phyloP scores from a whole-genome alignment of 2,113 vertebrate genomes.

The Hydrolagus affinis region DNA sequence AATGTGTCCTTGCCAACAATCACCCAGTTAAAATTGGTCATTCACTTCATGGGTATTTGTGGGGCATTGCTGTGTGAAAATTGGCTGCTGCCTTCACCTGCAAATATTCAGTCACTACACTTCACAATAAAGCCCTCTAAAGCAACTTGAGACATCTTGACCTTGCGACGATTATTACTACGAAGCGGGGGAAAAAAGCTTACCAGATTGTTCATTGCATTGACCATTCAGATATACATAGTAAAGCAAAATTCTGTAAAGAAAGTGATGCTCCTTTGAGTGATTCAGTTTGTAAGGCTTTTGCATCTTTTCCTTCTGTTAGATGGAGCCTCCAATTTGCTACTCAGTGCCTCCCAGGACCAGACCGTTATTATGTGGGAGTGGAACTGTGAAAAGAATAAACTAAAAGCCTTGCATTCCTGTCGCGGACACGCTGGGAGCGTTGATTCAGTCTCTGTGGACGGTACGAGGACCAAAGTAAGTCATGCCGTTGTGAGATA shows the following conservation, averaged over 20 bases:
- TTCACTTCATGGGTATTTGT: too few species aligned
- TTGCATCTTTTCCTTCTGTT: constrained; percentile 33
- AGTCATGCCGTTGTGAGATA: constrained; percentile 33
- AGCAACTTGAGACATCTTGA: too few species aligned
- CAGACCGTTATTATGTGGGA: constrained; percentile 90
- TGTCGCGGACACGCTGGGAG: constrained; percentile 86
- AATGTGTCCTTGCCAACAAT: too few species aligned
- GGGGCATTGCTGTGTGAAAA: too few species aligned
- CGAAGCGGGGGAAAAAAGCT: neutral
- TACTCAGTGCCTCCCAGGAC: constrained; percentile 88
- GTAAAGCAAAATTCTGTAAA: too few species aligned
- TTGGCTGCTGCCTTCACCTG: too few species aligned
- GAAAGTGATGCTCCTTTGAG: neutral
- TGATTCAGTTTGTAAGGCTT: neutral
- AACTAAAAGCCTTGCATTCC: constrained; percentile 79
- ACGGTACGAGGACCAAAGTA: constrained; percentile 76
- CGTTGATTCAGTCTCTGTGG: constrained; percentile 73
- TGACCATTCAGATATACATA: neutral
- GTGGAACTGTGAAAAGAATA: constrained; percentile 84
- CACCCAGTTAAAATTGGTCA: too few species aligned
- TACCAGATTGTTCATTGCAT: neutral
- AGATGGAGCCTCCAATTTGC: constrained; percentile 76
- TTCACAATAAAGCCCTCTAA: too few species aligned
- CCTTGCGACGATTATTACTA: neutral
- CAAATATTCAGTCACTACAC: too few species aligned